Evolutionary conservation across 2,888 invertebrate genomes (phyloP).

Genomic region (Plagodis dolabraria): DNA sequence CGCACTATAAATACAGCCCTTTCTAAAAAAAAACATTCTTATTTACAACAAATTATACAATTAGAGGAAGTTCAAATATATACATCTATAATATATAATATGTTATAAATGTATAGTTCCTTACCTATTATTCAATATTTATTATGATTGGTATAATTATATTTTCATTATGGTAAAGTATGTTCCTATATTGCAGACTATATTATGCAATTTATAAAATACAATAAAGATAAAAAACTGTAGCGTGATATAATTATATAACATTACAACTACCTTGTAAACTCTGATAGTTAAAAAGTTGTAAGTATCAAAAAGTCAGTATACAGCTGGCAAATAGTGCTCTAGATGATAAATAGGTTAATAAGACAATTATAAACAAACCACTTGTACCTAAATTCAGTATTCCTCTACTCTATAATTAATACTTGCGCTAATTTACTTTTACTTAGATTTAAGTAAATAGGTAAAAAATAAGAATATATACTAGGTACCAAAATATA

Average conservation of each 20-base stretch:
- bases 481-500: background rate
- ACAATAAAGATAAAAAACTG: slow-evolving; percentile 18
- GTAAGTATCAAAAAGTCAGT: slow-evolving; percentile 35
- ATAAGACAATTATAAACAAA: slow-evolving; percentile 10
- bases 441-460: too few species aligned
- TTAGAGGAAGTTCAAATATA: slow-evolving; percentile 27
- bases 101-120: too few species aligned
- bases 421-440: too few species aligned
- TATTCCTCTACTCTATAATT: too few species aligned
- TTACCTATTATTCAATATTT: too few species aligned
- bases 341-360: slow-evolving; percentile 34
- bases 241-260: slow-evolving; percentile 12
- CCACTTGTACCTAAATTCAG: slow-evolving; percentile 1
- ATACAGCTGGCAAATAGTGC: slow-evolving; percentile 40
- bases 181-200: slow-evolving; percentile 5
- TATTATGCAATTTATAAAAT: slow-evolving; percentile 28
- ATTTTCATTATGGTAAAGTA: slow-evolving; percentile 8
- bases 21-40: slow-evolving; percentile 9
- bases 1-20: slow-evolving; percentile 18
- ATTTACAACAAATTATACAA: slow-evolving; percentile 22
- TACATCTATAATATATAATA: slow-evolving; percentile 17
- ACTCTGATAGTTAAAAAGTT: slow-evolving; percentile 36
- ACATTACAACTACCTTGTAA: slow-evolving; percentile 20
- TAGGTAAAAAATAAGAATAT: background rate
- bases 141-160: slow-evolving; percentile 8